These are phyloP conservation scores for Papilio aristodemus DNA, from an alignment of 1,140 invertebrate species.

Conservation along the genomic window DNA sequence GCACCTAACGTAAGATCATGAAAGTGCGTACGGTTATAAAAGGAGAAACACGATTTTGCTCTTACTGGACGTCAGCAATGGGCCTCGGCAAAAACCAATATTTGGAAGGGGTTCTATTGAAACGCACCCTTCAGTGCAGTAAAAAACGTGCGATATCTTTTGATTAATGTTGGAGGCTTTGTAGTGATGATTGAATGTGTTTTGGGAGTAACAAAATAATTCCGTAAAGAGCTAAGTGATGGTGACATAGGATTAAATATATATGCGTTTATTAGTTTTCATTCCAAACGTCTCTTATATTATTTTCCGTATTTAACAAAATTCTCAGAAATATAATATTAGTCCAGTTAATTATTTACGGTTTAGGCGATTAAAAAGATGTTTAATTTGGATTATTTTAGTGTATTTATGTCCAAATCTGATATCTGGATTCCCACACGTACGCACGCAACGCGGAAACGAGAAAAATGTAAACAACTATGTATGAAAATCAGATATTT, in stretches of 20 bases:
- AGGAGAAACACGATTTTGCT: slow-evolving; percentile 76
- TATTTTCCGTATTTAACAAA: no score
- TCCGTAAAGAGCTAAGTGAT: slow-evolving; percentile 25
- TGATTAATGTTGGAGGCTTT: slow-evolving; percentile 68
- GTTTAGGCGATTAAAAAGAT: no score
- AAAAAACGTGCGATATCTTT: slow-evolving; percentile 72
- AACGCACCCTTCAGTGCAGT: slow-evolving; percentile 68
- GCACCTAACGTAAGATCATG: slow-evolving; percentile 61
- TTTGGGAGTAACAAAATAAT: slow-evolving; percentile 37
- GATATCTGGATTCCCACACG: no score
- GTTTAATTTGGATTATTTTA: no score
- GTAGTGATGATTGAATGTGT: slow-evolving; percentile 41
- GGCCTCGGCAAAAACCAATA: slow-evolving; percentile 73
- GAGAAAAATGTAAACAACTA: no score
- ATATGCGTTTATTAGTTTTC: no score
- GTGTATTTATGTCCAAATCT: no score
- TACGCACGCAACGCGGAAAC: no score
- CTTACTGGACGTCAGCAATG: slow-evolving; percentile 66
- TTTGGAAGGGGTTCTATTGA: slow-evolving; percentile 75
- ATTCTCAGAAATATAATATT: no score
- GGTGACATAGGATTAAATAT: neutral
- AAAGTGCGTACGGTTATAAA: slow-evolving; percentile 65
- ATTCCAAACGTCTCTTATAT: no score
- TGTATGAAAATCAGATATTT: no score
- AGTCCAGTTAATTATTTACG: no score